These are phyloP conservation scores for Sebastiscus albofasciatus DNA, from an alignment of 2,797 vertebrate species.

Conservation along the genomic window DNA sequence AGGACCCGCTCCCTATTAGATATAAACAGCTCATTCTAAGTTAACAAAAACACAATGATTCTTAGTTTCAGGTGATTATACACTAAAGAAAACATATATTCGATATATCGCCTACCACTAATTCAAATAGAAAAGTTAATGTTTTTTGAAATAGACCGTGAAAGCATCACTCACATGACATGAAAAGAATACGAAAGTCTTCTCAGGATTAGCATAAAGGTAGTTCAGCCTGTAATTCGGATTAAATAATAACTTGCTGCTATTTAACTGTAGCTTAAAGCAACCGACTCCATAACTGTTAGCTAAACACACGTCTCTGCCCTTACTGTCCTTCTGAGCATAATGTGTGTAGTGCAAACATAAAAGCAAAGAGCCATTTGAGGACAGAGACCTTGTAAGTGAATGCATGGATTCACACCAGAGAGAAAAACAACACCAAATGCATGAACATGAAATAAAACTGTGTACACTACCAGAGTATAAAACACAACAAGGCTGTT, in stretches of 20 bases:
- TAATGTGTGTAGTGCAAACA: conserved; percentile 25
- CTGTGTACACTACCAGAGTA: background rate
- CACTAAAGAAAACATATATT: too few species aligned
- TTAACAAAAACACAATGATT: too few species aligned
- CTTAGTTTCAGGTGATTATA: too few species aligned
- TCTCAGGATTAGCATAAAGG: background rate
- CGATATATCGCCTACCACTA: too few species aligned
- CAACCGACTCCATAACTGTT: background rate
- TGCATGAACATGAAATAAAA: background rate
- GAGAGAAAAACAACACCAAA: background rate
- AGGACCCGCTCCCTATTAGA: too few species aligned
- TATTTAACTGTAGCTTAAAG: background rate
- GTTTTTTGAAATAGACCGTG: background rate
- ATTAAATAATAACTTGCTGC: conserved; percentile 12
- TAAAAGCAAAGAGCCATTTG: background rate
- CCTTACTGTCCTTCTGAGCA: background rate
- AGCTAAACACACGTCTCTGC: background rate
- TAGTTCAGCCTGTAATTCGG: background rate
- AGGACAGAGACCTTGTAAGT: background rate
- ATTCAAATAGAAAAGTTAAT: too few species aligned
- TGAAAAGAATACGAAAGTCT: background rate
- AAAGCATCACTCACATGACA: background rate
- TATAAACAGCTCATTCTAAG: too few species aligned
- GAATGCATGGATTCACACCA: background rate
- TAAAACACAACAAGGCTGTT: background rate